phyloP scores from a whole-genome alignment of 2,113 vertebrate species.

The Otocyon megalotis region DNA sequence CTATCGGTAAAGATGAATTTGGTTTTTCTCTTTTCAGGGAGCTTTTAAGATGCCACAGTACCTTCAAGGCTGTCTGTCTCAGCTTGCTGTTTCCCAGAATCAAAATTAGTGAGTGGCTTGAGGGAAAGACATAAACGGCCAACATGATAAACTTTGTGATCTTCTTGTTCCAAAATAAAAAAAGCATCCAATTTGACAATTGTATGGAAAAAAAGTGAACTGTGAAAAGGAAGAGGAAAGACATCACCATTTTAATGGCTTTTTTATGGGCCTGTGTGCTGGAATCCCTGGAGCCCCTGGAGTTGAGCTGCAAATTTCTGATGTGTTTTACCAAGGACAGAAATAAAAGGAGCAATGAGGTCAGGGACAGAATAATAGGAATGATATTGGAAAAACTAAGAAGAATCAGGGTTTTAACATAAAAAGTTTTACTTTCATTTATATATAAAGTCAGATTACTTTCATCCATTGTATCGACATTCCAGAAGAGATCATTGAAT shows the following conservation, averaged over 20 bases:
- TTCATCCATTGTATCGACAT: neutral
- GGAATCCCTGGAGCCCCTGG: neutral
- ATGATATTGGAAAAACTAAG: neutral
- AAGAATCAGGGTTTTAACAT: neutral
- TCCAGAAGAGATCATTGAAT: neutral
- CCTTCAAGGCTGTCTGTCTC: neutral
- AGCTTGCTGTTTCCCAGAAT: constrained; percentile 61
- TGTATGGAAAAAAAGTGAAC: neutral
- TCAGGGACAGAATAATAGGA: neutral
- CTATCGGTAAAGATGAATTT: neutral
- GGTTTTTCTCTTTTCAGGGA: neutral
- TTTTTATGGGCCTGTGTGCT: constrained; percentile 17
- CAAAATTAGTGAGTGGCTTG: constrained; percentile 49
- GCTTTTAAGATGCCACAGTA: neutral
- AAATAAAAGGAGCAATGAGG: constrained; percentile 28
- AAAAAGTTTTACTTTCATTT: accelerated
- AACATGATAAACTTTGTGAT: neutral
- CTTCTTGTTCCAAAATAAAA: accelerated
- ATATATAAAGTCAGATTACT: neutral
- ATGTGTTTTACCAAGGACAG: constrained; percentile 54
- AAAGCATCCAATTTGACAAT: neutral
- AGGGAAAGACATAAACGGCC: neutral
- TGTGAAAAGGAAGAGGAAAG: constrained; percentile 56
- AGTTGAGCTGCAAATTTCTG: neutral
- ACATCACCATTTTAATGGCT: constrained; percentile 55